Evolutionary conservation across 2,113 vertebrate species (phyloP), one percentile per base, ranked within the genome.

Genomic region (Pygathrix nemaeus): DNA sequence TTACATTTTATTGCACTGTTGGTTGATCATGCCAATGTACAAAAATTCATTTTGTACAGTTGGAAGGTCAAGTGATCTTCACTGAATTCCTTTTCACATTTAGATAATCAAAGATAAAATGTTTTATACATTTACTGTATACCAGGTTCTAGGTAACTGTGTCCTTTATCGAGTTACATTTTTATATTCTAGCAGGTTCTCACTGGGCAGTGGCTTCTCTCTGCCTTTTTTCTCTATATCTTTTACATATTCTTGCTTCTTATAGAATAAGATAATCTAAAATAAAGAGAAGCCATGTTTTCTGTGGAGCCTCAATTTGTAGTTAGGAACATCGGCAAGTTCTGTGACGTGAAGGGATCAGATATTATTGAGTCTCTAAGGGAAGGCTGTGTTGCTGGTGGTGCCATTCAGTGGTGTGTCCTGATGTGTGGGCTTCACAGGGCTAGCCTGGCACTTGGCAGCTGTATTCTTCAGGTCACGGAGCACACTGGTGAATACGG

Each of bases 361-460:
- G 20, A 12, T 80, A 5, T n/a, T 3, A 0, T 5, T 27, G 6
- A 4, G 11, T 27, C 10, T 82, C 55, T 38, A 14, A 43, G 17
- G 35, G 2, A 55, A 81, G 88, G n/a, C 21, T n/a, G 1, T 40
- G 35, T 78, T 55, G 20, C 23, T 40, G 27, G 79, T 20, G 38
- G 12, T 25, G 9, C 35, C 21, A 0, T 4, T 59, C 43, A 0
- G 4, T 20, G 21, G 20, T 3, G 0, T 5, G 9, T 72, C 7
- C 3, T 48, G 80, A 40, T 23, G 18, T 21, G 13, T 38, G 64
- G 38, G 38, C 27, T 81, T 20, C 1, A 1, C 0, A 7, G 57
- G 43, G 27, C 40, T 70, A 90, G 55, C 27, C 55, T 50, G 72
- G 50, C 27, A 2, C 64, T n/a, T 52, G 14, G 14, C 21, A 30